Conservation (phyloP, 2,797 vertebrate genomes). For the Champsocephalus gunnari region DNA sequence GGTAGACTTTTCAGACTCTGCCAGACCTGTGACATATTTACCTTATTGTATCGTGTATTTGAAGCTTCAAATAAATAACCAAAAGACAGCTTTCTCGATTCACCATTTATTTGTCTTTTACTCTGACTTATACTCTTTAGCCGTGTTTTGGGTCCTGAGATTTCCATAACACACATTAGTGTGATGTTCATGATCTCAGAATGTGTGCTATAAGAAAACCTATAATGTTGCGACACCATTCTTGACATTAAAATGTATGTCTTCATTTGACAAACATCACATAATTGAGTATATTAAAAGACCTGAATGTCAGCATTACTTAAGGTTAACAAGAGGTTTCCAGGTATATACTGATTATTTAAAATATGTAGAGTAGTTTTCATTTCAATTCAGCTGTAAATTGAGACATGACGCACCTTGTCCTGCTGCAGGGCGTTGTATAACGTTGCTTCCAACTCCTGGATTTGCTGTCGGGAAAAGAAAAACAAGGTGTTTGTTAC, state of each 20-base stretch:
- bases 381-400: not conserved
- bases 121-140: too few relatives aligned
- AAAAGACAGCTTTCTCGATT: too few relatives aligned
- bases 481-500: constrained; percentile 1
- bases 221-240: not conserved
- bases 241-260: not conserved
- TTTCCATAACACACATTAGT: too few relatives aligned
- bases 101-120: too few relatives aligned
- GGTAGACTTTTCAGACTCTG: too few relatives aligned
- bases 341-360: too few relatives aligned
- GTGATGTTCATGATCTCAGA: not conserved
- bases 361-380: not conserved
- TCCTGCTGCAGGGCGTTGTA: constrained; percentile 99
- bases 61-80: too few relatives aligned
- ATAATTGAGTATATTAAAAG: not conserved
- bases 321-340: not conserved
- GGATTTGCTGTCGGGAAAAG: constrained; percentile 91
- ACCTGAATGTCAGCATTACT: not conserved
- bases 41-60: too few relatives aligned
- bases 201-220: not conserved
- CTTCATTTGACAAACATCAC: not conserved
- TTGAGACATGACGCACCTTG: constrained; percentile 73
- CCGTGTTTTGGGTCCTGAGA: too few relatives aligned
- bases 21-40: too few relatives aligned
- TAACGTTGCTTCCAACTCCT: constrained; percentile 97